Evolutionary conservation across 2,113 vertebrate genomes (phyloP), one percentile per base, ranked within the genome.

Genomic region (Leptobrachium ailaonicum): DNA sequence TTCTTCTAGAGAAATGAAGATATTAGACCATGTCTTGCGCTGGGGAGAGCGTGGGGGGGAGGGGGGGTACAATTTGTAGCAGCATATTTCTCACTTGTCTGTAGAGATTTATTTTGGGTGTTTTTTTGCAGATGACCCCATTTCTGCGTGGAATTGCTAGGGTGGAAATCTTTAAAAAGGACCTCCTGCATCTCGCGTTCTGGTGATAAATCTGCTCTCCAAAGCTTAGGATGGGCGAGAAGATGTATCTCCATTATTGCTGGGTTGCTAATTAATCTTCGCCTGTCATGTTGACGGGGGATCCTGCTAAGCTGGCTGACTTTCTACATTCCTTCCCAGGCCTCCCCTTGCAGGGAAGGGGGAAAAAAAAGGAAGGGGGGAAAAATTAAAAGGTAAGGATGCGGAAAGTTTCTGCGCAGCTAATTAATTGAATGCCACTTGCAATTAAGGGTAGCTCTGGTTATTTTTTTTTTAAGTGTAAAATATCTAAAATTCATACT

Each of bases 391-490:
- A 81, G 79, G 79, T 75, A 81, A 69, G 79, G 79, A 81, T 75
- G 79, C 79, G 72, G 60, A 81, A 81, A 81, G 72, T 75, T 75
- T 81, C 79, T 74, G 71, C 68, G 71, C 41, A 75, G 62, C 71
- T 81, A 81, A 81, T 81, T 81, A 81, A 81, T 81, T 73, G 79
- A 71, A 74, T 81, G 79, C 79, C 79, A 81, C 79, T 81, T 75
- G 72, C 72, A 81, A 81, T 81, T 81, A 81, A 75, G 79, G 54
- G 66, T 56, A 68, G 73, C 64, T 69, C 32, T 64, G 62, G 54
- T 71, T 79, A 79, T 71, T 79, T 72, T n/a, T n/a, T 72, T 68
- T 68, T 45, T 64, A 79, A 66, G 72, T 71, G 71, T 62, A 71
- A 73, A 71, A 78, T 71, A 71, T 78, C 67, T 71, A 71, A 63